Base-by-base conservation (phyloP, 2,797 vertebrate genomes). In the Aselliscus stoliczkanus region DNA sequence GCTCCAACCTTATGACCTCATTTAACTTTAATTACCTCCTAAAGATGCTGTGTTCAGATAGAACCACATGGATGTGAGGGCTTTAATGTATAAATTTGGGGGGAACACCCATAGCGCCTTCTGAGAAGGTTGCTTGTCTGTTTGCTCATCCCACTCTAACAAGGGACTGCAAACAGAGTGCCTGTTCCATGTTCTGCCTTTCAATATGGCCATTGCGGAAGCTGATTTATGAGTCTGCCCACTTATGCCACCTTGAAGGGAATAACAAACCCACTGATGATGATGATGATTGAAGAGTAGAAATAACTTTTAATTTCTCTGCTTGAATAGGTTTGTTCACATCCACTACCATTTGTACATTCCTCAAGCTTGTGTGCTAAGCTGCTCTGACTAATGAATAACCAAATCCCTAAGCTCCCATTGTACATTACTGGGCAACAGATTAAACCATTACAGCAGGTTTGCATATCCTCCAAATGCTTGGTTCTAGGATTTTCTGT, bases 301-400 rank as follows among this genome's bases (percentile, higher is more conserved):
- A 81, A 73, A 54, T 2, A 34, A 21, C 47, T 76, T 96, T 82
- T 7, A 89, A n/a, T 82, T 73, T 95, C 3, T 79, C 15, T 31
- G 12, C 7, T 60, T 11, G 14, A 54, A 23, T 73, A 64, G 31
- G 56, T 69, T 34, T 86, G 8, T 37, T 77, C 62, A 11, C 31
- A 56, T 7, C 18, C 12, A 23, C 4, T 42, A 50, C 11, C 4
- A 23, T 20, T 42, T 94, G 20, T 29, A 56, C 21, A 27, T 21
- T 47, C 17, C 50, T 20, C 42, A 81, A 65, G 31, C 12, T 75
- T 62, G 34, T 42, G 5, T 31, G 79, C 23, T 81, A 67, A 77
- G 2, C 20, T 34, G 52, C 18, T 73, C 42, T 60, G 47, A 20
- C 37, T 88, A 21, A 91, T 37, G 25, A 92, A 44, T 82, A 81